Evolutionary conservation across 92 coral and sea anemone species (phyloP), one percentile per base, ranked within the genome.

Genomic region (Anthopleura xanthogrammica): DNA sequence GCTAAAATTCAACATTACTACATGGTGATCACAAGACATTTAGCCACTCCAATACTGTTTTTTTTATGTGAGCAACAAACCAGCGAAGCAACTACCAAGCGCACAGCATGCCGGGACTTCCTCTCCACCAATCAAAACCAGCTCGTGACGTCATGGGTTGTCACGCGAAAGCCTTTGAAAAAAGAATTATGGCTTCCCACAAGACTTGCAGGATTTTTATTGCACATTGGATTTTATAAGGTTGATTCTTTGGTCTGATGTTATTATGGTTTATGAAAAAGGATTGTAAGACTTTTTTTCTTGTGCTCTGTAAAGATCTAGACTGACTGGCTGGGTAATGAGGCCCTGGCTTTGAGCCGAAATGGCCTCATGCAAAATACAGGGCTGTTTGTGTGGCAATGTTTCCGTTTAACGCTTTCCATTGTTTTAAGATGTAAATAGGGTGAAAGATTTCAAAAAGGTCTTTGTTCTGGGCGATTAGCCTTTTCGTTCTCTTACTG

Each of bases 71-170:
- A 81, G 62, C 77, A 81, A 75, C 78, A 68, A 68, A 68, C 74
- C 16, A 42, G 42, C 77, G 84, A 81, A 81, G 84, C 50, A 84
- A 68, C 58, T 52, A 64, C 56, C 76, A 16, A 62, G 46, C 75
- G 20, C 70, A 80, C 64, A 57, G 86, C 74, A 78, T 70, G 79
- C 82, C 77, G 84, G 84, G 48, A 52, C 6, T 85, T 86, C 52
- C 48, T n/a, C 40, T 66, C 23, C 29, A 66, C 97, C 95, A 93
- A 93, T 93, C 93, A 89, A 76, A 81, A 41, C 36, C 81, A 86
- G 83, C 82, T 52, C 75, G 65, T 94, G 98, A 94, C 98, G 98
- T 94, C 98, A 91, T 77, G 57, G 83, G 88, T 36, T 68, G 74
- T 68, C 74, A 68, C 74, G 74, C 74, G 74, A 68, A 68, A 68